These are phyloP conservation scores for Aphelenchoides fujianensis DNA, from an alignment of 1,140 invertebrate genomes.

Conservation along the genomic window DNA sequence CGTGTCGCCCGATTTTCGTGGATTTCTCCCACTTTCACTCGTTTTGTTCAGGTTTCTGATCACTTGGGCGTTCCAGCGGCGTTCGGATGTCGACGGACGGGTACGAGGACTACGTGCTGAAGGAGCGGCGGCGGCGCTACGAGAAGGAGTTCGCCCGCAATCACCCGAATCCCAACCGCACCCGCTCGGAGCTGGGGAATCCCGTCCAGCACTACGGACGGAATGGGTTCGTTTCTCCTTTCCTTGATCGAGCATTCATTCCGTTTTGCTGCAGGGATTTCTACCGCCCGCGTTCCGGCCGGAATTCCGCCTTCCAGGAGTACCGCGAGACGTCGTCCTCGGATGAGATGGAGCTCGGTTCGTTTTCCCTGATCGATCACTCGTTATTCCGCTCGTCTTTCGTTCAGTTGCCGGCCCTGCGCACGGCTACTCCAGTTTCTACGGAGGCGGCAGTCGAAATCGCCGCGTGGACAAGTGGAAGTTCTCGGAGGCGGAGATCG, in stretches of 20 bases:
- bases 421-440: not conserved
- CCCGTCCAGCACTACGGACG: not conserved
- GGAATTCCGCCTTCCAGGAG: conserved; percentile 15
- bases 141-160: not conserved
- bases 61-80: too few relatives aligned
- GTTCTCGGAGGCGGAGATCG: conserved; percentile 12
- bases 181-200: not conserved
- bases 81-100: conserved; percentile 1
- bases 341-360: conserved; percentile 8
- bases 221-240: not conserved
- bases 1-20: too few relatives aligned
- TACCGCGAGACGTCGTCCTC: conserved; percentile 12
- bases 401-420: not conserved
- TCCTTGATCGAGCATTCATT: not conserved
- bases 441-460: not conserved
- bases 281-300: conserved; percentile 8
- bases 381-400: too few relatives aligned
- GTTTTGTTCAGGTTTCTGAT: too few relatives aligned
- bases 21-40: too few relatives aligned
- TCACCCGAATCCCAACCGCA: not conserved
- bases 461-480: not conserved
- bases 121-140: not conserved
- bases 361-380: too few relatives aligned
- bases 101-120: not conserved
- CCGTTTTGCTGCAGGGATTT: not conserved